Base-by-base conservation (phyloP, 2,888 invertebrate species). In the Fabriciana adippe region DNA sequence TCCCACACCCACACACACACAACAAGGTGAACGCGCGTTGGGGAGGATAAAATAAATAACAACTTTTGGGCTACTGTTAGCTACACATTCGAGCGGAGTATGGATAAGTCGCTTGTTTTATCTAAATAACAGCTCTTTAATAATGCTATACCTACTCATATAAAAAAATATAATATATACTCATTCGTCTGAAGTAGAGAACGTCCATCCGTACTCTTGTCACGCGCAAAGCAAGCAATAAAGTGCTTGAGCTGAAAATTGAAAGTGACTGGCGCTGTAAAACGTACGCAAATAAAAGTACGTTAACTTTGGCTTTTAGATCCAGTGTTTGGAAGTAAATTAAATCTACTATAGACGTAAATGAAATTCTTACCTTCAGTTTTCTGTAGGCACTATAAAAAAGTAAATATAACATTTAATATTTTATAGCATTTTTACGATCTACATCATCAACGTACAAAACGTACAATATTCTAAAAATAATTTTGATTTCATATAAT, bases 241-340 rank as follows among this genome's bases (percentile, higher is more conserved):
- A 89, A 90, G 87, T 86, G 89, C 87, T 87, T 85, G 82, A 76
- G 84, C 81, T 85, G 86, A 82, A 90, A 90, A 91, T 90, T 90
- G 90, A 91, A 91, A 91, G 91, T 89, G 89, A 86, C 86, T 90
- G 86, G 78, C 82, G 88, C 81, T 87, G 87, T 90, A 88, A 90
- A 90, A 88, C 88, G 67, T 70, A 67, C 57, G 60, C 57, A 47
- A 59, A 67, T 67, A 70, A 66, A 70, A 60, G 18, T 59, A 56
- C 61, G 16, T 13, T 4, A 35, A 35, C n/a, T 63, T 55, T 48
- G 48, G 26, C 48, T 47, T 57, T n/a, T 26, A 59, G 57, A 59
- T 59, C 31, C 47, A 26, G 47, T 55, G 55, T 41, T 59, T 48
- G 21, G 26, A 48, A 59, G 26, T 48, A 59, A 59, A 48, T 59